phyloP scores from a whole-genome alignment of 2,888 invertebrate genomes.

The Cloeon dipterum region DNA sequence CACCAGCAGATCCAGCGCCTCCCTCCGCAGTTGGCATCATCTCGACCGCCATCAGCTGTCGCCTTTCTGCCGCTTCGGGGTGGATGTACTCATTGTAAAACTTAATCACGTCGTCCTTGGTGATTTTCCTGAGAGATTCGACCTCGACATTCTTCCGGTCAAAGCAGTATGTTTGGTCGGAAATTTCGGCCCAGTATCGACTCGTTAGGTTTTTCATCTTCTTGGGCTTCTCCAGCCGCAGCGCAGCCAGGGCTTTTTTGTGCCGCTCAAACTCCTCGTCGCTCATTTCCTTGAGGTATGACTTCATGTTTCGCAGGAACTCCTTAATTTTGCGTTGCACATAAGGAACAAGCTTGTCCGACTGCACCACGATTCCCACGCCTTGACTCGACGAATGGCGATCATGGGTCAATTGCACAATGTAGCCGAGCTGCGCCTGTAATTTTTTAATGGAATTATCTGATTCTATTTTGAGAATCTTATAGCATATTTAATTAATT shows the following conservation, averaged over 20 bases:
- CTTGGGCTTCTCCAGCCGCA: constrained; percentile 78
- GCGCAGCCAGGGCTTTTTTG: constrained; percentile 56
- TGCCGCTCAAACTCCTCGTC: constrained; percentile 64
- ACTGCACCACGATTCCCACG: constrained; percentile 54
- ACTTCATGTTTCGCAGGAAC: constrained; percentile 48
- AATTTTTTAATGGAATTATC: constrained; percentile 9
- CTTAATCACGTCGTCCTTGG: constrained; percentile 51
- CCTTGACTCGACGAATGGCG: constrained; percentile 71
- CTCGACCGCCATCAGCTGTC: no score
- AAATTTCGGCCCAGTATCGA: constrained; percentile 68
- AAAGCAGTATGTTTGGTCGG: constrained; percentile 71
- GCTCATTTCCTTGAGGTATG: constrained; percentile 42
- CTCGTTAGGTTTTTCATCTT: constrained; percentile 46
- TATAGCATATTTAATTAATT: no score
- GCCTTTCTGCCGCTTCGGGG: constrained; percentile 21
- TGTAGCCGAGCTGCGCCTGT: constrained; percentile 80
- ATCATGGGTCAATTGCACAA: constrained; percentile 73
- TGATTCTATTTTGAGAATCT: no score
- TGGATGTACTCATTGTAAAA: constrained; percentile 48
- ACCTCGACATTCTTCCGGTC: constrained; percentile 70
- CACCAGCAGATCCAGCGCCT: no score
- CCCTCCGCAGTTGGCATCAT: no score
- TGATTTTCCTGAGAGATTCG: constrained; percentile 50
- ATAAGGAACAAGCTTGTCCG: constrained; percentile 53
- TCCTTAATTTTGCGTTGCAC: constrained; percentile 72